A percentile compares a stretch with the other conserved stretches of the same genome.
These are phyloP conservation scores for Tupiocoris notatus DNA, from an alignment of 2,888 invertebrate species.

Conservation along the genomic window DNA sequence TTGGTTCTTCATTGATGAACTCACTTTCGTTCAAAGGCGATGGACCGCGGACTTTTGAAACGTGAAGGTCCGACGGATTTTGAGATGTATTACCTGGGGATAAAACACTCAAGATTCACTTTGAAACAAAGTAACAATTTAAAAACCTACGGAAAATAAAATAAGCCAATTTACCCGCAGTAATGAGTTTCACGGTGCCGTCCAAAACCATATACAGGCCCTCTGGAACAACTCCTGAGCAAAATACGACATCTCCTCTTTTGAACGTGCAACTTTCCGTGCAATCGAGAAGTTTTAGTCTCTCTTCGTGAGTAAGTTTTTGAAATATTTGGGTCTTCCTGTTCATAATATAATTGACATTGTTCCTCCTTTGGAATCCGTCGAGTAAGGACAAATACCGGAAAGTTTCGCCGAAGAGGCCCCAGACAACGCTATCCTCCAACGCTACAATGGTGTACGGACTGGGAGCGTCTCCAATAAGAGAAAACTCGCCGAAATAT, in stretches of 20 bases:
- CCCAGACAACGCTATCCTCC: conserved; percentile 4
- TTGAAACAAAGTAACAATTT: no score
- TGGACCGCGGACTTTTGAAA: not conserved
- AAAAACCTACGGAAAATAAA: no score
- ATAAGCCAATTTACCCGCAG: conserved; percentile 1
- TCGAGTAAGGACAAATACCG: not conserved
- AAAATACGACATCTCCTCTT: conserved; percentile 17
- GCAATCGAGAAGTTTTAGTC: conserved; percentile 5
- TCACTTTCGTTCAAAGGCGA: not conserved
- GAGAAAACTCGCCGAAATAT: conserved; percentile 13
- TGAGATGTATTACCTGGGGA: not conserved
- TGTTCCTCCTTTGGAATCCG: not conserved
- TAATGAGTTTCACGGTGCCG: conserved; percentile 4
- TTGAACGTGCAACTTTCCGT: not conserved
- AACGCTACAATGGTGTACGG: conserved; percentile 1
- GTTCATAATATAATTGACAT: conserved; percentile 4
- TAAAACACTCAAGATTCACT: not conserved
- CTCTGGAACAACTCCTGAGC: not conserved
- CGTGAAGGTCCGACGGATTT: not conserved
- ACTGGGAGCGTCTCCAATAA: not conserved
- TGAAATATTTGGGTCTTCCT: not conserved
- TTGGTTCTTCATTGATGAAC: not conserved
- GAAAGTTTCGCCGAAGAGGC: conserved; percentile 1
- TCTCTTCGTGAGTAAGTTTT: conserved; percentile 9
- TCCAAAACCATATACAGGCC: conserved; percentile 16